These are phyloP conservation scores for Lepisosteus osseus DNA, from an alignment of 2,113 vertebrate species.

Conservation along the genomic window DNA sequence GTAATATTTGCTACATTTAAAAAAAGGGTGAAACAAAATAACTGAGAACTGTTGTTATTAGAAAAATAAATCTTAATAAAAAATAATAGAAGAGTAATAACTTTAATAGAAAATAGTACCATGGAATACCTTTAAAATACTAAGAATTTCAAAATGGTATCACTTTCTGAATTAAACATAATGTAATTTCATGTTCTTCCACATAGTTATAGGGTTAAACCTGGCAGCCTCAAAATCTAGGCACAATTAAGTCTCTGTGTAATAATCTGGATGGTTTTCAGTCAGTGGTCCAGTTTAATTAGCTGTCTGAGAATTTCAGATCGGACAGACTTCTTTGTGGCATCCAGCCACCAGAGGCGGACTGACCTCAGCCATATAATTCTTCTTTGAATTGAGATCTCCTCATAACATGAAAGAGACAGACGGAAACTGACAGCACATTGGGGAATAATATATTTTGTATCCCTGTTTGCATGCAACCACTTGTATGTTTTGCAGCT, in stretches of 20 bases:
- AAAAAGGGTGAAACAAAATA: too few relatives aligned
- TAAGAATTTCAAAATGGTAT: background rate
- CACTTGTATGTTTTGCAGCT: background rate
- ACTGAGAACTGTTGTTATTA: too few relatives aligned
- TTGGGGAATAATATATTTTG: conserved; percentile 28
- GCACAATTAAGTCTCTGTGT: conserved; percentile 33
- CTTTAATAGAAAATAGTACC: too few relatives aligned
- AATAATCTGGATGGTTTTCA: conserved; percentile 29
- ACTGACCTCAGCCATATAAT: conserved; percentile 57
- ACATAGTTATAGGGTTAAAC: conserved; percentile 12
- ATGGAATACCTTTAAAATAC: background rate
- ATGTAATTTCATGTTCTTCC: background rate
- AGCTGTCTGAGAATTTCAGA: conserved; percentile 35
- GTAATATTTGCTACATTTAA: too few relatives aligned
- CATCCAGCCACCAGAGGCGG: conserved; percentile 28
- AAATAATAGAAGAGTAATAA: too few relatives aligned
- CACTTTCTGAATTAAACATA: background rate
- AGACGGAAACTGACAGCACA: conserved; percentile 54
- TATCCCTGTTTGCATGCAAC: background rate
- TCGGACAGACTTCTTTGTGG: conserved; percentile 26
- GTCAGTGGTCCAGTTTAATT: conserved; percentile 41
- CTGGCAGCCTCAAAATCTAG: conserved; percentile 6
- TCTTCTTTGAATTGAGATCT: conserved; percentile 50
- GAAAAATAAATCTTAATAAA: too few relatives aligned
- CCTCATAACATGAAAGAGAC: conserved; percentile 40